phyloP scores from a whole-genome alignment of 2,888 invertebrate species.

The Platycheirus rosarum region DNA sequence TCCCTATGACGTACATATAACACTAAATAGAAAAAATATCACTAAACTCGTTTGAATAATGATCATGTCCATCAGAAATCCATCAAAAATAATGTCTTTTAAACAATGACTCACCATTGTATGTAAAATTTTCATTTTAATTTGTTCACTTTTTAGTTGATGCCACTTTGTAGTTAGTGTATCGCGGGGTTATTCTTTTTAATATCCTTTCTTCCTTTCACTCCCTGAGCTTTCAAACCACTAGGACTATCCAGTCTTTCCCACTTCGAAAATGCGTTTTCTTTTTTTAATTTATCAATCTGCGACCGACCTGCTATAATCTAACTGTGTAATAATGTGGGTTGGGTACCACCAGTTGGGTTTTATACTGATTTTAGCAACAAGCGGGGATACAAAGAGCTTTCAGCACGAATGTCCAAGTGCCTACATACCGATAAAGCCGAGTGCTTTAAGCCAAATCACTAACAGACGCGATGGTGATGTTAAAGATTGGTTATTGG shows the following conservation, averaged over 20 bases:
- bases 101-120: conserved; percentile 61
- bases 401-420: conserved; percentile 34
- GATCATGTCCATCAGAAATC: conserved; percentile 23
- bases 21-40: not conserved
- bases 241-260: conserved; percentile 16
- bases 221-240: not conserved
- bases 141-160: conserved; percentile 29
- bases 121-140: conserved; percentile 62
- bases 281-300: conserved; percentile 7
- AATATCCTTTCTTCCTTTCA: too few species aligned
- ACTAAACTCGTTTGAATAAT: conserved; percentile 54
- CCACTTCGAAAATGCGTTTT: not conserved
- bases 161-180: conserved; percentile 32
- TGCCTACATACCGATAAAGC: too few species aligned
- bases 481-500: too few species aligned
- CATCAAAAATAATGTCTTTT: conserved; percentile 3
- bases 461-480: too few species aligned
- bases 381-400: conserved; percentile 65
- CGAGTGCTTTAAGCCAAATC: too few species aligned
- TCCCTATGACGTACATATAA: conserved; percentile 50
- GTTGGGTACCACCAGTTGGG: conserved; percentile 68
- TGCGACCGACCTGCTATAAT: conserved; percentile 66
- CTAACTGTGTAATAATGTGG: conserved; percentile 72
- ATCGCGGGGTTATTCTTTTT: too few species aligned
- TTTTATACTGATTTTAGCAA: conserved; percentile 68